Base-by-base conservation (phyloP, 2,888 invertebrate species). In the Teinopalpus imperialis region DNA sequence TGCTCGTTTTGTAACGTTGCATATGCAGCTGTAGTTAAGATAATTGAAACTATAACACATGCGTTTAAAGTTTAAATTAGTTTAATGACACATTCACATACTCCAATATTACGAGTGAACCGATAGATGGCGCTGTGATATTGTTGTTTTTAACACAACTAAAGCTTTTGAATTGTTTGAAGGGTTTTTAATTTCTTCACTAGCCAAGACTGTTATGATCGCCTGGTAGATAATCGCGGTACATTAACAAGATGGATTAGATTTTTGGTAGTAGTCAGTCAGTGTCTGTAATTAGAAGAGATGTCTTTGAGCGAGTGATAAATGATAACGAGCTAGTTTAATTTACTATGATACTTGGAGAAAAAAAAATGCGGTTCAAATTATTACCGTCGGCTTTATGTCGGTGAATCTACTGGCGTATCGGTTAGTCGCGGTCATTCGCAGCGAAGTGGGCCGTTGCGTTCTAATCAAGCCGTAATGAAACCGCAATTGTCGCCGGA, bases 71-170 rank as follows among this genome's bases (percentile, higher is more conserved):
- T 60, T 57, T 69, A 66, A 72, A 78, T 62, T 56, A 49, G 61
- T 52, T 56, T 44, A 57, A 53, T 48, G 54, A 53, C 49, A 43
- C 39, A 20, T 35, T 16, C 26, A 34, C 37, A 51, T 49, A 48
- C 52, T 60, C 56, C 61, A 65, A 63, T 66, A 53, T 60, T 54
- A 58, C 53, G 56, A 54, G 51, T 61, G 57, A 35, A 48, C 52
- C 63, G 63, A 62, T 74, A 82, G 82, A 81, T 82, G 82, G 81
- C 80, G 76, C 52, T 75, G 63, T 63, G 59, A 57, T 68, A 63
- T 64, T 62, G 58, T 59, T 69, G 58, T 56, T 59, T 61, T 59
- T 61, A 57, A 54, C 60, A 60, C 59, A 49, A 46, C 36, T 40
- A 37, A 49, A 45, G 47, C 42, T 46, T 46, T 45, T 31, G 50